Percentiles rank a stretch among this genome's conserved stretches.
These are phyloP conservation scores for Mactra quadrangularis DNA, from an alignment of 1,140 invertebrate species.

Conservation along the genomic window DNA sequence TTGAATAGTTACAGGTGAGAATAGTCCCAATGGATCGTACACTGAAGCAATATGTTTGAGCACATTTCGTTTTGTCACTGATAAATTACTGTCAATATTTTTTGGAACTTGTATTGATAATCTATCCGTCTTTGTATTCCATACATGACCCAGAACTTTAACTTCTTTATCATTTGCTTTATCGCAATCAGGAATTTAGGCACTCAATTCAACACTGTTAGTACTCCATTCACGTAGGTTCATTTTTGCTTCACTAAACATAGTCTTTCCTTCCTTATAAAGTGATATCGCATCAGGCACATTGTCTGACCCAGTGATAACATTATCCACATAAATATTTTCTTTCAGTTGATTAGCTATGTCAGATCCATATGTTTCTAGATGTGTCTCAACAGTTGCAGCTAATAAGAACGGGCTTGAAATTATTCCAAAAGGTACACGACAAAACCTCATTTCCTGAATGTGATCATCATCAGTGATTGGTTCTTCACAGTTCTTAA, in stretches of 20 bases:
- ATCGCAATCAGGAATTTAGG: too few species aligned
- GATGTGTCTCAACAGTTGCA: constrained; percentile 38
- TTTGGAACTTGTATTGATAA: too few species aligned
- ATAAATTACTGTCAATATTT: too few species aligned
- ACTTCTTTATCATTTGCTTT: too few species aligned
- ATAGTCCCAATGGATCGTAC: background rate
- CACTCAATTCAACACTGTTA: background rate
- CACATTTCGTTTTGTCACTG: background rate
- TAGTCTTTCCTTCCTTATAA: background rate
- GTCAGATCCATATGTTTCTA: constrained; percentile 8
- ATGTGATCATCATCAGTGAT: background rate
- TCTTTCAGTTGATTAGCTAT: too few species aligned
- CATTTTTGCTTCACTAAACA: too few species aligned
- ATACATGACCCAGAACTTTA: too few species aligned
- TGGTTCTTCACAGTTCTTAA: constrained; percentile 30
- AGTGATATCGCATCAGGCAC: background rate
- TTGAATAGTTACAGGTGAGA: background rate
- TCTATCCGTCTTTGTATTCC: too few species aligned
- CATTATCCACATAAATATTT: constrained; percentile 1
- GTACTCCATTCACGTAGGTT: background rate
- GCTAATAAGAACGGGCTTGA: constrained; percentile 49
- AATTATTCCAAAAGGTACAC: constrained; percentile 56
- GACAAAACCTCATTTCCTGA: constrained; percentile 51
- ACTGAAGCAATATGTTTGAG: background rate
- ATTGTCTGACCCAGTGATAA: background rate